Evolutionary conservation across 2,888 invertebrate genomes (phyloP).

Genomic region (Athripsodes cinereus): DNA sequence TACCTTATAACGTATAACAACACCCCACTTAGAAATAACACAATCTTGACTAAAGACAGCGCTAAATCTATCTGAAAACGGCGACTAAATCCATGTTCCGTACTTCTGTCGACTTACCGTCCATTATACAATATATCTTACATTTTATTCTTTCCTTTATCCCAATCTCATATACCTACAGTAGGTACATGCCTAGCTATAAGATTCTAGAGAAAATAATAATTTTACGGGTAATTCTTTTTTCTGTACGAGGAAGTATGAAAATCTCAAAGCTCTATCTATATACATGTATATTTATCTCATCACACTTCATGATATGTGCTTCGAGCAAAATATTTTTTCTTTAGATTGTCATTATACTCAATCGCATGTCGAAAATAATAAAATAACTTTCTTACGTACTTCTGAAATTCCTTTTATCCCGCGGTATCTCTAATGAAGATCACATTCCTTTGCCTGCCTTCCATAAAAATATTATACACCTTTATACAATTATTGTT

Average conservation of each 20-base stretch:
- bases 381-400: too few relatives aligned
- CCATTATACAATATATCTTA: conserved; percentile 17
- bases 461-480: too few relatives aligned
- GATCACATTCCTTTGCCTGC: too few relatives aligned
- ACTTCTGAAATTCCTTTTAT: too few relatives aligned
- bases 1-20: not conserved
- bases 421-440: too few relatives aligned
- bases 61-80: conserved; percentile 10
- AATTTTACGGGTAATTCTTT: not conserved
- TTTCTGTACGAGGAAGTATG: not conserved
- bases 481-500: too few relatives aligned
- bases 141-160: conserved; percentile 15
- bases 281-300: not conserved
- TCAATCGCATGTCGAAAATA: too few relatives aligned
- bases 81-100: conserved; percentile 5
- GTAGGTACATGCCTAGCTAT: too few relatives aligned
- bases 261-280: not conserved
- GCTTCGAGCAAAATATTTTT: too few relatives aligned
- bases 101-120: conserved; percentile 13
- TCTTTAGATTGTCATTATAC: too few relatives aligned
- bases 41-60: conserved; percentile 3
- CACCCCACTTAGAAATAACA: not conserved
- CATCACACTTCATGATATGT: too few relatives aligned
- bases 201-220: not conserved
- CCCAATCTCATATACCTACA: not conserved